These are phyloP conservation scores for Argyresthia goedartella DNA, from an alignment of 2,888 invertebrate species.

Conservation along the genomic window DNA sequence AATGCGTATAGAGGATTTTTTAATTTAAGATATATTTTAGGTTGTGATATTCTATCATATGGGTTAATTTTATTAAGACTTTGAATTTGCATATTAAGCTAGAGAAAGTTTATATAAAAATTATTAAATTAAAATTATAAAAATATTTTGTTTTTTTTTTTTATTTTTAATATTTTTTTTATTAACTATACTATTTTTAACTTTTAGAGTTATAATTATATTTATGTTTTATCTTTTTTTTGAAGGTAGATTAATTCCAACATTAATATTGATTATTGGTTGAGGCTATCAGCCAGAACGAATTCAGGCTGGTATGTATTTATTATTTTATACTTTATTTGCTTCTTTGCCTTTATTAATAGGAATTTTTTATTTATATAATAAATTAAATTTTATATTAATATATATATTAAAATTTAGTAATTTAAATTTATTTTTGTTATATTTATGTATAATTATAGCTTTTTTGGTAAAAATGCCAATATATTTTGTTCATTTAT, in stretches of 20 bases:
- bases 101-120: conserved; percentile 57
- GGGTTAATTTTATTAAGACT: conserved; percentile 68
- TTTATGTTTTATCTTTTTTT: conserved; percentile 80
- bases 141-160: no score
- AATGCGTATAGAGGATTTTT: conserved; percentile 36
- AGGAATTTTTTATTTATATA: conserved; percentile 66
- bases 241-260: conserved; percentile 77
- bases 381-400: conserved; percentile 51
- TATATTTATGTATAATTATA: conserved; percentile 68
- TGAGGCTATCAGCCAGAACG: conserved; percentile 80
- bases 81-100: conserved; percentile 71
- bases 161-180: conserved; percentile 62
- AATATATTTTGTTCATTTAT: conserved; percentile 78
- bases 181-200: conserved; percentile 65
- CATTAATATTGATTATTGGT: conserved; percentile 75
- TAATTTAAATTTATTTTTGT: conserved; percentile 45
- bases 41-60: conserved; percentile 66
- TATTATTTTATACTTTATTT: conserved; percentile 79
- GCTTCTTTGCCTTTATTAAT: conserved; percentile 75
- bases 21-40: conserved; percentile 52
- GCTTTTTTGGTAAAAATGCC: conserved; percentile 81
- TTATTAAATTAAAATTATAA: conserved; percentile 51
- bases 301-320: conserved; percentile 74
- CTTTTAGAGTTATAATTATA: conserved; percentile 71
- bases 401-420: conserved; percentile 62